Percentiles rank a stretch among this genome's conserved stretches.
Conservation (phyloP, 1,140 invertebrate species). For the Chymomyza costata region DNA sequence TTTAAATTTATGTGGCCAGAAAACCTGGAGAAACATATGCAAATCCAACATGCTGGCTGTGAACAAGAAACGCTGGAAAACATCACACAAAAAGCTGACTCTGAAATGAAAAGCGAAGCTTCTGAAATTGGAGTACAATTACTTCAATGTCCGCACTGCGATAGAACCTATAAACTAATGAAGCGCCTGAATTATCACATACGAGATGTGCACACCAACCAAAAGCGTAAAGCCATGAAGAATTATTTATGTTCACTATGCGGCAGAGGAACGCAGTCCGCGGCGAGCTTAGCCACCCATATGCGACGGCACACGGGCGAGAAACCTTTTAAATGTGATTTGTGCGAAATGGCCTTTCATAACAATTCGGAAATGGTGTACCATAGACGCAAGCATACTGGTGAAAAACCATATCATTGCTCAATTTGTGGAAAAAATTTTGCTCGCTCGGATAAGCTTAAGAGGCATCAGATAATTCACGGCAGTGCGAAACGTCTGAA, state of each 20-base stretch:
- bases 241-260: constrained; percentile 76
- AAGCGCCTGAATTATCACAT: background rate
- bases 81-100: constrained; percentile 74
- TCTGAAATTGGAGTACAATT: too few relatives aligned
- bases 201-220: background rate
- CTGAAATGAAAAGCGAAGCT: constrained; percentile 75
- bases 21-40: constrained; percentile 74
- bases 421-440: background rate
- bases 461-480: background rate
- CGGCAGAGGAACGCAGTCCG: constrained; percentile 76
- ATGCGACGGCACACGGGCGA: constrained; percentile 67
- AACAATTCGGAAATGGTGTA: background rate
- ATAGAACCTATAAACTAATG: constrained; percentile 1
- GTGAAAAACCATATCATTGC: constrained; percentile 1
- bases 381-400: background rate
- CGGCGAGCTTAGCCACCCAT: constrained; percentile 78
- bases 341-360: background rate
- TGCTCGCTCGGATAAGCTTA: background rate
- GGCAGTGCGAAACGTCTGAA: too few relatives aligned
- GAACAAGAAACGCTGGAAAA: constrained; percentile 33
- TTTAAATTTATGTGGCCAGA: constrained; percentile 75
- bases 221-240: background rate
- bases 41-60: constrained; percentile 60
- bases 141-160: constrained; percentile 56
- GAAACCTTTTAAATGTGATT: background rate